A percentile compares a stretch with the other conserved stretches of the same genome.
These are phyloP conservation scores for Caenorhabditis panamensis DNA, from an alignment of 2,888 invertebrate genomes.

Conservation along the genomic window DNA sequence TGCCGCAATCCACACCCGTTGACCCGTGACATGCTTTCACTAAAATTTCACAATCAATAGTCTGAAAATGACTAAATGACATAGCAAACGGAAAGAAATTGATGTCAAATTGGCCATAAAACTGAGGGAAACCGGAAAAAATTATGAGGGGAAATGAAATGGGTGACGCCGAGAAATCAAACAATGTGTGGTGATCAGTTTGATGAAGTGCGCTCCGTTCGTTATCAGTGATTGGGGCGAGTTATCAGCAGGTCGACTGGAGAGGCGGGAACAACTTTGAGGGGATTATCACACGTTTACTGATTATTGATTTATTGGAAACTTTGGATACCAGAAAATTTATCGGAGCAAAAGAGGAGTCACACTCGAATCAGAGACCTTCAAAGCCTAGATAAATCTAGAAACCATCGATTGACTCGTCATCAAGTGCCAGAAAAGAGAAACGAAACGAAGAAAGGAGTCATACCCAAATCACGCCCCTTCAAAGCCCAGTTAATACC, in stretches of 20 bases:
- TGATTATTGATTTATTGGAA: slow-evolving; percentile 14
- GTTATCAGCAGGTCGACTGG: slow-evolving; percentile 25
- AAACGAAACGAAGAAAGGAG: too few species aligned
- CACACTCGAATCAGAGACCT: too few species aligned
- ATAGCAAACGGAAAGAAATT: background rate
- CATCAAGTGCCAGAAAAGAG: too few species aligned
- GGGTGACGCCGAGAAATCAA: background rate
- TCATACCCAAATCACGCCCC: too few species aligned
- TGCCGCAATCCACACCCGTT: slow-evolving; percentile 54
- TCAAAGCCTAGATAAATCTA: too few species aligned
- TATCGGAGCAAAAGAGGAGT: too few species aligned
- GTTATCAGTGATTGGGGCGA: too few species aligned
- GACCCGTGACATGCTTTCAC: slow-evolving; percentile 11
- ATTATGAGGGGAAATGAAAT: background rate
- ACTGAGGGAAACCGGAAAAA: background rate
- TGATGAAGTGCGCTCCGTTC: slow-evolving; percentile 3
- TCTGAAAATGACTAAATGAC: background rate
- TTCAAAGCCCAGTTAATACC: too few species aligned
- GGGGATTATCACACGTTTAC: slow-evolving; percentile 41
- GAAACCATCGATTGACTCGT: too few species aligned
- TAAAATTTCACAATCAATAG: background rate
- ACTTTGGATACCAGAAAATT: too few species aligned
- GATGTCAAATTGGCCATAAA: too few species aligned
- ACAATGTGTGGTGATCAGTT: slow-evolving; percentile 13
- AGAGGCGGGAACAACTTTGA: too few species aligned